Evolutionary conservation across 2,113 vertebrate species (phyloP), one percentile per base, ranked within the genome.

Genomic region (Tinamus guttatus): DNA sequence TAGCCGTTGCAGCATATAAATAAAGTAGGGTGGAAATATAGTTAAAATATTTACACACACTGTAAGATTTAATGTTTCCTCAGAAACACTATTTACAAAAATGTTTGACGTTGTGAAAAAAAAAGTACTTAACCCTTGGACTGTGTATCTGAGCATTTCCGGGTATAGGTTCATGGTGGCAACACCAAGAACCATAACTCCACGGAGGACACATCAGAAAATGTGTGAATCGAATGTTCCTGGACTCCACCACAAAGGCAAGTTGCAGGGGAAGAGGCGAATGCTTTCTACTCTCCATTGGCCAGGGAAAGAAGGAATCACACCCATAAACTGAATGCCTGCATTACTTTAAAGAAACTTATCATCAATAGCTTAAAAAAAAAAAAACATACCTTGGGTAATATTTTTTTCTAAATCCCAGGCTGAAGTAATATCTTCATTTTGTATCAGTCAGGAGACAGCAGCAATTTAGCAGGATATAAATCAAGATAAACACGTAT

Each of bases 31-130:
- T 68, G 28, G 81, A 95, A 88, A 91, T 62, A 85, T 87, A 21
- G 76, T 43, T 92, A 90, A 91, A 93, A 81, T 91, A 68, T 95
- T 95, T 94, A 68, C 1, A 5, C 43, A 34, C 11, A 30, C 9
- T 71, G 9, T n/a, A 91, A 92, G 85, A 91, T 94, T 95, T 84
- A 96, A 78, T 52, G 71, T 93, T 95, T 96, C 71, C 92, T 77
- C 45, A 74, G 85, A 94, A 95, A 38, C 34, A 78, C 56, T 64
- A 78, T 56, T 93, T 94, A 25, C 11, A 20, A 51, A 93, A 75
- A 59, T 21, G 41, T 65, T 30, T 93, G 93, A 95, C 89, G 60
- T 6, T 89, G 85, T 81, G 49, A 60, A 96, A 91, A 30, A 52
- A 58, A 91, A 91, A 75, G 73, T 85, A 88, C 76, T 95, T 96